Percentiles rank a stretch among this genome's conserved stretches.
phyloP scores from a whole-genome alignment of 2,888 invertebrate genomes.

The Caenorhabditis afra region DNA sequence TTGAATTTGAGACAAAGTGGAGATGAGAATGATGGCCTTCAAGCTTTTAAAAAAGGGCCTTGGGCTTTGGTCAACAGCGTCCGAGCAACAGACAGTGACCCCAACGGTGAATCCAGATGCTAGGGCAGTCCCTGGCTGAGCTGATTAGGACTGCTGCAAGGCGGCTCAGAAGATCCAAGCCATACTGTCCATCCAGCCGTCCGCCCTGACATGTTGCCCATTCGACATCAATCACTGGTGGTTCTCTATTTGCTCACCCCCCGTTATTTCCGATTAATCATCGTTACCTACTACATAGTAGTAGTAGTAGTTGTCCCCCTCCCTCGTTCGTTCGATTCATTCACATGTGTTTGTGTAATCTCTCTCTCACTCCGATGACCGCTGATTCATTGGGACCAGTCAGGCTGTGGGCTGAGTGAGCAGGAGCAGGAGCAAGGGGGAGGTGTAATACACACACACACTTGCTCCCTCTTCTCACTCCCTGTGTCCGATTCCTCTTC shows the following conservation, averaged over 20 bases:
- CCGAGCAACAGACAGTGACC: too few relatives aligned
- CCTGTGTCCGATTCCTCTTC: not conserved
- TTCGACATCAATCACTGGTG: constrained; percentile 1
- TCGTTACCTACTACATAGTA: too few relatives aligned
- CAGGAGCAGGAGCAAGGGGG: not conserved
- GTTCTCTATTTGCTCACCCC: not conserved
- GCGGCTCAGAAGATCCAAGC: too few relatives aligned
- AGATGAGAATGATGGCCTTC: too few relatives aligned
- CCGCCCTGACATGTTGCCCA: not conserved
- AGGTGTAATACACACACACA: constrained; percentile 40
- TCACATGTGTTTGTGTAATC: constrained; percentile 38
- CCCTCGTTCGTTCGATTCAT: too few relatives aligned
- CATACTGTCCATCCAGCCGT: too few relatives aligned
- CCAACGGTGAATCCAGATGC: too few relatives aligned
- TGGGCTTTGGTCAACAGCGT: too few relatives aligned
- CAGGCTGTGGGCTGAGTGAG: not conserved
- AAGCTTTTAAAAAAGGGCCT: too few relatives aligned
- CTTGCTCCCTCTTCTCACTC: constrained; percentile 13
- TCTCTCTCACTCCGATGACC: constrained; percentile 17
- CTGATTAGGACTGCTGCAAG: too few relatives aligned
- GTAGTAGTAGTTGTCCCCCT: not conserved
- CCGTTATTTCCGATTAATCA: constrained; percentile 29
- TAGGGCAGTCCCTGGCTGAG: too few relatives aligned
- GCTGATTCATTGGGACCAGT: constrained; percentile 30
- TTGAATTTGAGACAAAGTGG: too few relatives aligned